Evolutionary conservation across 2,888 invertebrate genomes (phyloP).

Genomic region (Eudemis profundana): DNA sequence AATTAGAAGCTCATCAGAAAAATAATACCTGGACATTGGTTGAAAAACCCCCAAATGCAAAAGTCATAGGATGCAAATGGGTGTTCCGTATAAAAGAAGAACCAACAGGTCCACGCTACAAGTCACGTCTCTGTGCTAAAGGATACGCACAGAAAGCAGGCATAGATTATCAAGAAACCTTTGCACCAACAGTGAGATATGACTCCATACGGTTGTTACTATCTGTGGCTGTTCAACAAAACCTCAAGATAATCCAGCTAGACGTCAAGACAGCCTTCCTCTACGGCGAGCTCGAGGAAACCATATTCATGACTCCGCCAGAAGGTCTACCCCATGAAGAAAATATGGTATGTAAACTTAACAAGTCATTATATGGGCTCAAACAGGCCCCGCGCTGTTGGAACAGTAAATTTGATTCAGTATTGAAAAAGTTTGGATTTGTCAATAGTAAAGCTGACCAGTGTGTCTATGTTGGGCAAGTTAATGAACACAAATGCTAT

Average conservation of each 20-base stretch:
- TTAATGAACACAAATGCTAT: constrained; percentile 2
- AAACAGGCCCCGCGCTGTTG: background rate
- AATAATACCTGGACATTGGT: constrained; percentile 45
- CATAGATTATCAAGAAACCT: constrained; percentile 45
- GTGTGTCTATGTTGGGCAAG: background rate
- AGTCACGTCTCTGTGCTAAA: constrained; percentile 51
- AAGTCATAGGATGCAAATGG: constrained; percentile 47
- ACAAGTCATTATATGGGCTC: background rate
- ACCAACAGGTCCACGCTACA: constrained; percentile 47
- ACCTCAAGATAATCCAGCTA: background rate
- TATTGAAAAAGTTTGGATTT: constrained; percentile 9
- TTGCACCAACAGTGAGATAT: constrained; percentile 48
- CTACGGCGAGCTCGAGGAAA: constrained; percentile 9
- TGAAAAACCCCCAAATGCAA: constrained; percentile 41
- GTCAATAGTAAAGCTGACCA: constrained; percentile 11
- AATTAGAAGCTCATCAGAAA: constrained; percentile 29
- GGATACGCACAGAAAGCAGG: constrained; percentile 43
- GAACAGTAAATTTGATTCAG: constrained; percentile 22
- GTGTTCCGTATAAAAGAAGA: constrained; percentile 48
- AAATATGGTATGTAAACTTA: constrained; percentile 6
- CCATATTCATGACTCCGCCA: constrained; percentile 1
- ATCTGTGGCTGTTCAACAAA: constrained; percentile 8
- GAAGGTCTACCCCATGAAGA: background rate
- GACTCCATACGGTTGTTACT: constrained; percentile 43
- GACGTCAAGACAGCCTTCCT: background rate